Conservation (phyloP, 2,113 vertebrate species). For the Anser cygnoides region DNA sequence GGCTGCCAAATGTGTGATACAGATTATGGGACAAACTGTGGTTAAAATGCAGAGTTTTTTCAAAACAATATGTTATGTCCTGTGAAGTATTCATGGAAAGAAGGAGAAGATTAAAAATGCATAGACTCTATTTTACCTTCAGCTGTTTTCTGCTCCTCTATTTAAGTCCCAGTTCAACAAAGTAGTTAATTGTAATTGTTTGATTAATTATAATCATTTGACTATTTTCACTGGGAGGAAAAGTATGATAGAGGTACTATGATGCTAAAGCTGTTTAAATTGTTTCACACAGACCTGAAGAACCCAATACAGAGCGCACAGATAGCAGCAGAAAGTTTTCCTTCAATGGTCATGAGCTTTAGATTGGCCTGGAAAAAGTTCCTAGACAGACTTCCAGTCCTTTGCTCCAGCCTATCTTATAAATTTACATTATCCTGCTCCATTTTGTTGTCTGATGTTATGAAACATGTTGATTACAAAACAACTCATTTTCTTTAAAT, state of each 20-base stretch:
- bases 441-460: background rate
- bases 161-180: constrained; percentile 1
- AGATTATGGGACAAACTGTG: constrained; percentile 3
- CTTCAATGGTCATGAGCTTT: background rate
- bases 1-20: background rate
- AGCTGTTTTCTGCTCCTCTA: background rate
- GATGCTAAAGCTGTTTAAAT: background rate
- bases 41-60: background rate
- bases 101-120: constrained; percentile 12
- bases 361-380: background rate
- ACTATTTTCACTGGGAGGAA: background rate
- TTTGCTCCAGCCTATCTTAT: background rate
- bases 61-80: background rate
- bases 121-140: background rate
- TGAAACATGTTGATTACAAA: background rate
- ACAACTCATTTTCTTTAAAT: background rate
- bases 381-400: background rate
- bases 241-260: background rate
- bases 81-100: background rate
- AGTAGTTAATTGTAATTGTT: constrained; percentile 34
- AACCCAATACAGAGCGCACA: background rate
- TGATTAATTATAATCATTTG: constrained; percentile 25
- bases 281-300: background rate
- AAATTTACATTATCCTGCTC: background rate
- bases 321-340: background rate